Base-by-base conservation (phyloP, 2,113 vertebrate genomes). In the Cyprinodon variegatus region DNA sequence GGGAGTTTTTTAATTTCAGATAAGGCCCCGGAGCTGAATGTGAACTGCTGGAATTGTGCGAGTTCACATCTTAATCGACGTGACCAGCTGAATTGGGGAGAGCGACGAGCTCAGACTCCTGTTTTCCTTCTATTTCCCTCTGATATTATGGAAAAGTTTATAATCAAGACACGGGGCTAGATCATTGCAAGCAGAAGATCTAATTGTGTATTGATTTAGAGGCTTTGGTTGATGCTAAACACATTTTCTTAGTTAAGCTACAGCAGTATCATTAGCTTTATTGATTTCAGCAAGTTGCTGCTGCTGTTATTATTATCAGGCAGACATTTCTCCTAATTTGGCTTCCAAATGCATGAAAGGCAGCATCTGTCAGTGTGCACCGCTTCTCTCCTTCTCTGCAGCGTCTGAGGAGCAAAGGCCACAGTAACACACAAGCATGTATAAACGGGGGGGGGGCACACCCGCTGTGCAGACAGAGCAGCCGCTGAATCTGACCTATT, bases 1-100 rank as follows among this genome's bases (percentile, higher is more conserved):
- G 82, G 83, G 80, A 67, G 90, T 92, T 93, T 41, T 94, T 93
- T 93, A 93, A 94, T 94, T 95, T 94, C 85, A 95, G 94, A 94
- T 94, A 94, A 94, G 92, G 78, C 90, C 90, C 90, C 41, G 78
- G 60, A 92, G 92, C 93, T 93, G 89, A 92, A 94, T 91, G 83
- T 91, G 92, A 89, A 90, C 88, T 86, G 89, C 87, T 75, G 86
- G 87, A 93, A 91, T 86, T 93, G 89, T 92, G 86, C 77, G 90
- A 91, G 90, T 90, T 93, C 92, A 92, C 92, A 93, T 94, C 90
- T 94, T 94, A 93, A 94, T 93, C 83, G 79, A 93, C 90, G 88
- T 93, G 93, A 93, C 91, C 81, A 36, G 76, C 88, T 90, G 90
- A 90, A 91, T 88, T 88, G 87, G 83, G 82, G 66, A 29, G 89